Conservation (phyloP, 1,140 invertebrate species). For the Plutomurus gul region DNA sequence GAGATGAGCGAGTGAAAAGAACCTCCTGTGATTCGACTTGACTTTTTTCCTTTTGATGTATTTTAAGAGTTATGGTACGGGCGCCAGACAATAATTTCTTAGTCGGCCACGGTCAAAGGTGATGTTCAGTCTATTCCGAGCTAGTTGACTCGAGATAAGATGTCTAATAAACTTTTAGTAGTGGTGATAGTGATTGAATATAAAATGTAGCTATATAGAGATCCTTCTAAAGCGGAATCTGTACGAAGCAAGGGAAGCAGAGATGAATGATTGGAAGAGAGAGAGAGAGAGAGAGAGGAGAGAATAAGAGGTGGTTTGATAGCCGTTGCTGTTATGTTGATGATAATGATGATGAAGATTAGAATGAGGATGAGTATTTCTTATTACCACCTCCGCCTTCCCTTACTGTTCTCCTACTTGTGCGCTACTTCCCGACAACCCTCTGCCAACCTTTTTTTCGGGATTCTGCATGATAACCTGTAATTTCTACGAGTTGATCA, state of each 20-base stretch:
- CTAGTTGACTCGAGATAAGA: too few relatives aligned
- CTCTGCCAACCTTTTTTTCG: conserved; percentile 42
- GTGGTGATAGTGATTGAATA: neutral
- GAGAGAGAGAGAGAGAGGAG: neutral
- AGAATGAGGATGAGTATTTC: conserved; percentile 37
- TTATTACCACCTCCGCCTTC: conserved; percentile 47
- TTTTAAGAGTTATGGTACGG: conserved; percentile 29
- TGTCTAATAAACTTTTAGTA: too few relatives aligned
- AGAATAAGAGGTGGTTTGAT: neutral
- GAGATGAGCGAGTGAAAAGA: conserved; percentile 6
- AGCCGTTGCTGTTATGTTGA: neutral
- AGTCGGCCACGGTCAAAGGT: conserved; percentile 53
- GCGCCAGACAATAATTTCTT: conserved; percentile 54
- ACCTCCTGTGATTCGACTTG: neutral
- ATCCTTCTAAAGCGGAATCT: too few relatives aligned
- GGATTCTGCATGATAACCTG: conserved; percentile 40
- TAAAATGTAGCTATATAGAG: neutral
- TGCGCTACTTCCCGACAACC: conserved; percentile 29
- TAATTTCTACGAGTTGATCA: conserved; percentile 40
- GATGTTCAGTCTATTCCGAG: conserved; percentile 4
- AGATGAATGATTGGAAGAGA: neutral
- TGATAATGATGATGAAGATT: conserved; percentile 14
- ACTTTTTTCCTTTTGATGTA: neutral
- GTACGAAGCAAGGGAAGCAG: neutral
- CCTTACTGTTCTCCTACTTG: conserved; percentile 12